These are phyloP conservation scores for Phyllotreta cruciferae DNA, from an alignment of 2,888 invertebrate genomes.

Conservation along the genomic window DNA sequence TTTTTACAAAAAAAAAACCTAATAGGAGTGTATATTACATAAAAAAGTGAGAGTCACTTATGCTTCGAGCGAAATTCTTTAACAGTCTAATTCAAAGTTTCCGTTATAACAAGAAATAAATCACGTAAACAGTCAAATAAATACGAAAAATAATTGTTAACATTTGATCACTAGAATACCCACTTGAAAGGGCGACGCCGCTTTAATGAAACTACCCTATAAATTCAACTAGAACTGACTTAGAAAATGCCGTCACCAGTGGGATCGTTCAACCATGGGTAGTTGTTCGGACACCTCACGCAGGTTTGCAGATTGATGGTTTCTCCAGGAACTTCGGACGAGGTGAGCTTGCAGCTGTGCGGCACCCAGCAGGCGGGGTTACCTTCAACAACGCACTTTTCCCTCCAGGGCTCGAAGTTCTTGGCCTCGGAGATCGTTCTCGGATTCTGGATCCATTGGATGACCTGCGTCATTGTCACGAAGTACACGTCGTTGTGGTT, in stretches of 20 bases:
- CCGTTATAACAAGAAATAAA: slow-evolving; percentile 54
- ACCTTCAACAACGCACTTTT: slow-evolving; percentile 90
- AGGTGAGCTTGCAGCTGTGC: slow-evolving; percentile 88
- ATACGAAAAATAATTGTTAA: slow-evolving; percentile 52
- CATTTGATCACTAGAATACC: slow-evolving; percentile 51
- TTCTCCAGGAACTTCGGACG: slow-evolving; percentile 93
- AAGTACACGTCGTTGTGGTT: slow-evolving; percentile 93
- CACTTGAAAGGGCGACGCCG: slow-evolving; percentile 42
- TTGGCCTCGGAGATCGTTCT: slow-evolving; percentile 83
- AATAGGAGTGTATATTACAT: slow-evolving; percentile 52
- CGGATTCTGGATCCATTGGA: slow-evolving; percentile 95
- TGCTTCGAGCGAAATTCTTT: slow-evolving; percentile 42
- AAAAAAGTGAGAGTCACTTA: slow-evolving; percentile 48
- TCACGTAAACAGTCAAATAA: slow-evolving; percentile 59
- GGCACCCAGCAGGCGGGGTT: slow-evolving; percentile 86
- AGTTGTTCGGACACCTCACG: slow-evolving; percentile 91
- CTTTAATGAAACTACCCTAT: slow-evolving; percentile 42
- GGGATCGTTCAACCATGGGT: slow-evolving; percentile 94
- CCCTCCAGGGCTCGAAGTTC: slow-evolving; percentile 94
- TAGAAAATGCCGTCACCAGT: slow-evolving; percentile 90
- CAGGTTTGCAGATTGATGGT: slow-evolving; percentile 93
- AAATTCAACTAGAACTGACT: slow-evolving; percentile 57
- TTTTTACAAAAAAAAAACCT: slow-evolving; percentile 46
- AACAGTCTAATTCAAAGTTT: slow-evolving; percentile 55
- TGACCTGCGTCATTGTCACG: slow-evolving; percentile 95